Evolutionary conservation across 2,113 vertebrate genomes (phyloP).

Genomic region (Urocynchramus pylzowi): DNA sequence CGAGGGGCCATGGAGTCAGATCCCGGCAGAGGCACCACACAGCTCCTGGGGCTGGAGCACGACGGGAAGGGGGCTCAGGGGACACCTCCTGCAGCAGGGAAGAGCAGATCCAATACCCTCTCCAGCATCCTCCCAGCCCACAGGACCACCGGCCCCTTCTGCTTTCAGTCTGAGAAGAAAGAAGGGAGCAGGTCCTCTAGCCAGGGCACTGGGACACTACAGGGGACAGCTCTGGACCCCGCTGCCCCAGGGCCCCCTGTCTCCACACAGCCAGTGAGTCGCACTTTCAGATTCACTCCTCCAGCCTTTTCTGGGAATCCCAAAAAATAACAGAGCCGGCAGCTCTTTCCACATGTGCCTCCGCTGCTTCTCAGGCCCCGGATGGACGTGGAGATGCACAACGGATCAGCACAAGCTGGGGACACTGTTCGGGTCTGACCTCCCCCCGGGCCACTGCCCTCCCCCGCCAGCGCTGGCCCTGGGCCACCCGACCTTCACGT

Average conservation of each 20-base stretch:
- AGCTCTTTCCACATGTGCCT: not conserved
- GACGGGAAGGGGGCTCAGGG: not conserved
- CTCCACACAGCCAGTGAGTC: not conserved
- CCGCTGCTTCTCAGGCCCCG: not conserved
- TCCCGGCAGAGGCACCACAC: not conserved
- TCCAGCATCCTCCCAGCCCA: not conserved
- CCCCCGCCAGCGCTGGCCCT: not conserved
- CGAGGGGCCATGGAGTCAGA: not conserved
- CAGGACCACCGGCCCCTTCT: fast-evolving
- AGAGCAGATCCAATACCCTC: not conserved
- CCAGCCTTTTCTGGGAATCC: conserved; percentile 8
- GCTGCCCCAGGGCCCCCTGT: not conserved
- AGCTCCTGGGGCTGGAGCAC: not conserved
- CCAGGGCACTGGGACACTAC: not conserved
- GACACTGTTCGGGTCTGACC: not conserved
- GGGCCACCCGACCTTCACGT: not conserved
- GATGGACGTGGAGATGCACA: not conserved
- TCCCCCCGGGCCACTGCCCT: fast-evolving
- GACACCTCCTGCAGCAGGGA: not conserved
- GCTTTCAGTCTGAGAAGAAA: not conserved
- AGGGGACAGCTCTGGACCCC: not conserved
- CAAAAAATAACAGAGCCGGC: not conserved
- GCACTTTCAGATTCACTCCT: conserved; percentile 14
- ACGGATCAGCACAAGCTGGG: not conserved
- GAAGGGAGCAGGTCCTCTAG: not conserved